Percentiles rank a stretch among this genome's conserved stretches.
phyloP scores from a whole-genome alignment of 1,140 invertebrate species.

The Campodea augens region DNA sequence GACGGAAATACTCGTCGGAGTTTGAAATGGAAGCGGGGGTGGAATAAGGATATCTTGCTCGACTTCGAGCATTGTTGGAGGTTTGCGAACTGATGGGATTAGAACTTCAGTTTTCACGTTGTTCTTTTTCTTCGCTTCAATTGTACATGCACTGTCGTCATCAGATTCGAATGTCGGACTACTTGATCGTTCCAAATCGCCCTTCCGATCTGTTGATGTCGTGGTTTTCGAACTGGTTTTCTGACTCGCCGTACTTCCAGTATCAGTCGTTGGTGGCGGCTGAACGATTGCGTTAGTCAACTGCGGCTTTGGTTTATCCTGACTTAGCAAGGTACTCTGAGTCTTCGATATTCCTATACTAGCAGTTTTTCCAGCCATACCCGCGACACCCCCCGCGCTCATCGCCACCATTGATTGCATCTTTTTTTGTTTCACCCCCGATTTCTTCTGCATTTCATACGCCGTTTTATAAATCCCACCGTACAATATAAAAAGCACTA shows the following conservation, averaged over 20 bases:
- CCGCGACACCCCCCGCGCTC: slow-evolving; percentile 66
- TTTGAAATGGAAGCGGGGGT: too few species aligned
- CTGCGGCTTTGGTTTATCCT: too few species aligned
- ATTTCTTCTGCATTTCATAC: slow-evolving; percentile 94
- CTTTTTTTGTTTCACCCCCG: slow-evolving; percentile 81
- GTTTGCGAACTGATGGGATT: slow-evolving; percentile 5
- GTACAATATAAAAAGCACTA: slow-evolving; percentile 85
- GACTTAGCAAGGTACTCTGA: slow-evolving; percentile 44
- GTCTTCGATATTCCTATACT: slow-evolving; percentile 64
- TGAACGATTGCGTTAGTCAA: too few species aligned
- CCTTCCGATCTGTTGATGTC: slow-evolving; percentile 25
- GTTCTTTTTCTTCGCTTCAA: neutral
- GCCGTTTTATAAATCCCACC: slow-evolving; percentile 96
- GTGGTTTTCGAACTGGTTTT: slow-evolving; percentile 37
- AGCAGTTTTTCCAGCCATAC: slow-evolving; percentile 69
- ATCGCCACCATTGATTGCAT: slow-evolving; percentile 85
- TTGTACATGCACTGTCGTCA: slow-evolving; percentile 42
- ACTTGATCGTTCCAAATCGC: slow-evolving; percentile 48
- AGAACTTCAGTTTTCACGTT: slow-evolving; percentile 5
- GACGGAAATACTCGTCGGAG: too few species aligned
- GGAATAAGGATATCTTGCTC: too few species aligned
- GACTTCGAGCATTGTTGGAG: too few species aligned
- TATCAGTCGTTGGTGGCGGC: too few species aligned
- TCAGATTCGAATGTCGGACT: slow-evolving; percentile 92
- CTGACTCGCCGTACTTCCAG: slow-evolving; percentile 39